Percentiles rank a stretch among this genome's conserved stretches.
Evolutionary conservation across 2,888 invertebrate genomes (phyloP).

Genomic region (Drosophila sordidula): DNA sequence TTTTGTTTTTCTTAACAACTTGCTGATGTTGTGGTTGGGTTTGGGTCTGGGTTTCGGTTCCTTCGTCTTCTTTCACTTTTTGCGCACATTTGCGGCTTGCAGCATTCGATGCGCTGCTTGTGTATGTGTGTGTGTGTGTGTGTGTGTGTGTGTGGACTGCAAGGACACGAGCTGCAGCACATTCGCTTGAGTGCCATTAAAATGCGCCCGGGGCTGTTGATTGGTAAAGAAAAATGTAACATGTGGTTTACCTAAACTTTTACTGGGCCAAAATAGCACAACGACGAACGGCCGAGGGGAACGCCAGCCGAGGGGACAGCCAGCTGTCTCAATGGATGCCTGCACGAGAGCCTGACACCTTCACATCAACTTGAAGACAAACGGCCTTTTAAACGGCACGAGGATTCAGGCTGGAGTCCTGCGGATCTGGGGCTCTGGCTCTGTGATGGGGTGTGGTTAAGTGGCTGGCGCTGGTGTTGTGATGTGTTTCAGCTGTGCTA

Average conservation of each 20-base stretch:
- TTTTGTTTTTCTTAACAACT: conserved; percentile 65
- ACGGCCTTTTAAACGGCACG: conserved; percentile 40
- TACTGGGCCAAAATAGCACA: conserved; percentile 35
- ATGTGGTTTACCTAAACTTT: conserved; percentile 75
- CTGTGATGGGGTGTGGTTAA: conserved; percentile 29
- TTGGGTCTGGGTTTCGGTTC: conserved; percentile 27
- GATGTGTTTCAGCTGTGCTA: conserved; percentile 40
- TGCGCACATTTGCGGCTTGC: conserved; percentile 39
- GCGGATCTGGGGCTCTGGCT: conserved; percentile 1
- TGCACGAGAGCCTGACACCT: conserved; percentile 57
- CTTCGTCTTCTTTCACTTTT: conserved; percentile 15
- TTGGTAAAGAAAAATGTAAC: conserved; percentile 74
- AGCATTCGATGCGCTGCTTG: conserved; percentile 8
- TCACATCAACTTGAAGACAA: conserved; percentile 44
- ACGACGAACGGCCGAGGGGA: not conserved
- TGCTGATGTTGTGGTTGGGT: conserved; percentile 60
- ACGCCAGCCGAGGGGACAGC: not conserved
- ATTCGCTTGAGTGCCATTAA: conserved; percentile 72
- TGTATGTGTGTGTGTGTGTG: not conserved
- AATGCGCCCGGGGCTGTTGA: conserved; percentile 75
- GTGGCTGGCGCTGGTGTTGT: conserved; percentile 41
- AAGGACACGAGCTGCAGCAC: conserved; percentile 66
- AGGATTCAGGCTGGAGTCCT: conserved; percentile 8
- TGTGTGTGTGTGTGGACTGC: conserved; percentile 28
- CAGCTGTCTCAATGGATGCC: conserved; percentile 33